These are phyloP conservation scores for Berghia stephanieae DNA, from an alignment of 1,140 invertebrate species.

Conservation along the genomic window DNA sequence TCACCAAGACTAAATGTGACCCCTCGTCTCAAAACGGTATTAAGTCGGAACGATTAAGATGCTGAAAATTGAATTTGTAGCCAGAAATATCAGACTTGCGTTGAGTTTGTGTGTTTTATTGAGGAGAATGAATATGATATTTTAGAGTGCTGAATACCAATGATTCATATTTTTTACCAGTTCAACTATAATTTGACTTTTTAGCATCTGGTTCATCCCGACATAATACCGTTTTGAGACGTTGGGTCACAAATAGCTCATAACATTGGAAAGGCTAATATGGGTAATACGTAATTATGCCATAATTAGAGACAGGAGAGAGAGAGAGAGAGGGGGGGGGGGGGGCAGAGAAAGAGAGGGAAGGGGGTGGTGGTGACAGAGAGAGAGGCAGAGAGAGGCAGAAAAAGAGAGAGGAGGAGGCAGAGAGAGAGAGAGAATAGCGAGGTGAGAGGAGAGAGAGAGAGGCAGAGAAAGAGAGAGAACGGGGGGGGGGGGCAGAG, in stretches of 20 bases:
- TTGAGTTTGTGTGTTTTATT: too few relatives aligned
- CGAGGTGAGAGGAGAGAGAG: background rate
- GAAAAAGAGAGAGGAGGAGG: background rate
- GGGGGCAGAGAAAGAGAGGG: background rate
- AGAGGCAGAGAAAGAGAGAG: background rate
- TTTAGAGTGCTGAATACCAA: too few relatives aligned
- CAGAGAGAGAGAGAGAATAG: background rate
- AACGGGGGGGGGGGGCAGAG: background rate
- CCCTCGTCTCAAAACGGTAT: too few relatives aligned
- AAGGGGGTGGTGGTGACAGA: background rate
- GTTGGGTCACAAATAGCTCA: background rate
- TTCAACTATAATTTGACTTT: background rate
- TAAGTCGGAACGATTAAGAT: too few relatives aligned
- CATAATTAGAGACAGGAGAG: background rate
- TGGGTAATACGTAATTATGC: background rate
- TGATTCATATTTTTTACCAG: background rate
- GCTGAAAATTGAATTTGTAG: too few relatives aligned
- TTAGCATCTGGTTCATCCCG: background rate
- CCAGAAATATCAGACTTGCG: too few relatives aligned
- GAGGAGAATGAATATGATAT: too few relatives aligned
- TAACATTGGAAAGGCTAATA: background rate
- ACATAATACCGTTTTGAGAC: background rate
- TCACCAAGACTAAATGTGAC: too few relatives aligned
- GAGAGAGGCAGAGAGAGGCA: slow-evolving; percentile 9
- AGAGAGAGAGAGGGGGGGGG: background rate